Evolutionary conservation across 2,113 vertebrate genomes (phyloP).

Genomic region (Smithornis capensis): DNA sequence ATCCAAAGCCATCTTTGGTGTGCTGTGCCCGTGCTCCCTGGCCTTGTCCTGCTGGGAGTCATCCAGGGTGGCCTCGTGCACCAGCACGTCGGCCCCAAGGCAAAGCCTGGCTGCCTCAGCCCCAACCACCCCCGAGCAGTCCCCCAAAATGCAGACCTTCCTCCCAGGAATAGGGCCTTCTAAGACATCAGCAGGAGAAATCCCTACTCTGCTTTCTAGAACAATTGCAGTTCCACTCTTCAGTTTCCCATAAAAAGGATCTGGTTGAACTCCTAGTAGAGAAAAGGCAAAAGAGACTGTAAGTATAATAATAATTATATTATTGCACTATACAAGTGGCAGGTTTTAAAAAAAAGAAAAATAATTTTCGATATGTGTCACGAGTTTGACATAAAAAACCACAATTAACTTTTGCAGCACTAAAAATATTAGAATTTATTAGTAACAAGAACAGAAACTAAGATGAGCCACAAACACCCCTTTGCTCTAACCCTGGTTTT

Average conservation of each 20-base stretch:
- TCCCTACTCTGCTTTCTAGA: slow-evolving; percentile 72
- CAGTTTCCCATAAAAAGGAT: slow-evolving; percentile 85
- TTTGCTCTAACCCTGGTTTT: too few species aligned
- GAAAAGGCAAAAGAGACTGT: background rate
- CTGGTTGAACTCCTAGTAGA: slow-evolving; percentile 82
- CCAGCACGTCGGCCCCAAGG: rapidly evolving
- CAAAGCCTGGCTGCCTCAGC: rapidly evolving
- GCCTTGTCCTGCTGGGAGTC: background rate
- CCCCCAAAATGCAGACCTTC: slow-evolving; percentile 64
- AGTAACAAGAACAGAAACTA: too few species aligned
- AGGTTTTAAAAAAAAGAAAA: too few species aligned
- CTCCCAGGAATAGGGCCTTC: slow-evolving; percentile 80
- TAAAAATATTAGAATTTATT: too few species aligned
- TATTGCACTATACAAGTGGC: rapidly evolving
- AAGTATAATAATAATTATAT: rapidly evolving
- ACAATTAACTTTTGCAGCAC: too few species aligned
- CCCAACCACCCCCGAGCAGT: background rate
- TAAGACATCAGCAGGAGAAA: slow-evolving; percentile 80
- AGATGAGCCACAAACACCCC: too few species aligned
- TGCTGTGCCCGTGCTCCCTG: background rate
- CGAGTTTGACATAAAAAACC: too few species aligned
- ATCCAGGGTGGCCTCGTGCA: background rate
- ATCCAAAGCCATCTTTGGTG: rapidly evolving
- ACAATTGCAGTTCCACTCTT: slow-evolving; percentile 80
- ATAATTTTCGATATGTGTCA: too few species aligned